Evolutionary conservation across 2,888 invertebrate species (phyloP).

Genomic region (Lithodes maja): DNA sequence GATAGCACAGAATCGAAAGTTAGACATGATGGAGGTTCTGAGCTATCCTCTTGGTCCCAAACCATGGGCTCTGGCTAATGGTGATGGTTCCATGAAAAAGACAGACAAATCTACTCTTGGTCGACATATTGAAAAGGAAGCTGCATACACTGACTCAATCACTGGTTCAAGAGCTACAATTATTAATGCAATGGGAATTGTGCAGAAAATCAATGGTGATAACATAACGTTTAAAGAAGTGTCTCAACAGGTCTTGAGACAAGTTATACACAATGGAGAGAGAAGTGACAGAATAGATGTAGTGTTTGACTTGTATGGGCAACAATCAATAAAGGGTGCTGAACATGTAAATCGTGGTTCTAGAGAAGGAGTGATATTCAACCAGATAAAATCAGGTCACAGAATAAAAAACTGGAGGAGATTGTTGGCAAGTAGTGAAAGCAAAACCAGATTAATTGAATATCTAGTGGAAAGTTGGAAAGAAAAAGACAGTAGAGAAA

Average conservation of each 20-base stretch:
- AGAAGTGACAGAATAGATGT: slow-evolving; percentile 12
- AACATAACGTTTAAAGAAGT: slow-evolving; percentile 15
- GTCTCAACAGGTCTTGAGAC: background rate
- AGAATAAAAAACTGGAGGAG: too few relatives aligned
- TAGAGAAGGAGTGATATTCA: too few relatives aligned
- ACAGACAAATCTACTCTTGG: background rate
- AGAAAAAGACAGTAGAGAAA: too few relatives aligned
- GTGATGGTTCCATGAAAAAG: slow-evolving; percentile 14
- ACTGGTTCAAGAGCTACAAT: slow-evolving; percentile 11
- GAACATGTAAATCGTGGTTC: too few relatives aligned
- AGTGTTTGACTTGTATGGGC: slow-evolving; percentile 9
- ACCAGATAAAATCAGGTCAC: too few relatives aligned
- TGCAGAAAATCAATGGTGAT: background rate
- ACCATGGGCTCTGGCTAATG: slow-evolving; percentile 19
- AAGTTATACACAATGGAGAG: background rate
- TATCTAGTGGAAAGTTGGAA: too few relatives aligned
- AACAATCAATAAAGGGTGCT: too few relatives aligned
- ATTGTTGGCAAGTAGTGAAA: too few relatives aligned
- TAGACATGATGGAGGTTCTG: slow-evolving; percentile 1
- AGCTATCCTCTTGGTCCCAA: slow-evolving; percentile 28
- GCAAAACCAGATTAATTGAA: too few relatives aligned
- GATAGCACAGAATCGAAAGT: slow-evolving; percentile 2
- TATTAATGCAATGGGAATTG: slow-evolving; percentile 21
- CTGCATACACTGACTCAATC: too few relatives aligned
- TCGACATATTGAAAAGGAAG: too few relatives aligned